Base-by-base conservation (phyloP, 2,797 vertebrate species). In the Enteromius mattozi region DNA sequence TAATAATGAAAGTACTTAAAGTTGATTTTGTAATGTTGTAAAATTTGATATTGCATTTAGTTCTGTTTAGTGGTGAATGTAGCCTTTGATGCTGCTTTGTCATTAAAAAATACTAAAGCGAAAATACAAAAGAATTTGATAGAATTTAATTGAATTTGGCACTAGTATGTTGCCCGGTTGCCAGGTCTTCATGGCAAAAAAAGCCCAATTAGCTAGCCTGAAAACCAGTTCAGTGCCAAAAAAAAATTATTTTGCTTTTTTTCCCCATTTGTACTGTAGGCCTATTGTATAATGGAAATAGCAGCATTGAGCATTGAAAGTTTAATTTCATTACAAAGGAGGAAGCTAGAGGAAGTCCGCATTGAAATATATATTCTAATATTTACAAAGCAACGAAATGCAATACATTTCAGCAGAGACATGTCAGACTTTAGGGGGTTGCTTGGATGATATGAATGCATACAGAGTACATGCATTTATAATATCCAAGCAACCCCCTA, bases 341-440 rank as follows among this genome's bases (percentile, higher is more conserved):
- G 7, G 2, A 35, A 16, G 12, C 13, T 13, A 24, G 13, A 9
- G 33, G 54, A 56, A 59, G 51, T 59, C 2, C 0, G 30, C 33
- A 16, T 17, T 76, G 1, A 59, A 40, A 56, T 37, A 27, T 59
- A 35, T 77, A 59, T 40, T 77, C 21, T 40, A 59, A 77, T 77
- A 59, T 59, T 77, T 77, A 40, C 21, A 59, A 77, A 77, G 74
- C 12, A 77, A 40, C 74, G 24, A 77, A 40, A n/a, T 59, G 21
- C n/a, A 77, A 40, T 27, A 27, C 74, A 77, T 59, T 40, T 77
- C 13, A 59, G 35, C 4, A 14, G 35, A 56, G 13, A 77, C 51
- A 40, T 59, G 51, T 17, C 0, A 40, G 33, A 77, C 35, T 59
- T 77, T 40, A 77, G 13, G 21, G 30, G 51, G 21, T 40, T 77